phyloP scores from a whole-genome alignment of 2,888 invertebrate genomes.

The Andrena flavipes region DNA sequence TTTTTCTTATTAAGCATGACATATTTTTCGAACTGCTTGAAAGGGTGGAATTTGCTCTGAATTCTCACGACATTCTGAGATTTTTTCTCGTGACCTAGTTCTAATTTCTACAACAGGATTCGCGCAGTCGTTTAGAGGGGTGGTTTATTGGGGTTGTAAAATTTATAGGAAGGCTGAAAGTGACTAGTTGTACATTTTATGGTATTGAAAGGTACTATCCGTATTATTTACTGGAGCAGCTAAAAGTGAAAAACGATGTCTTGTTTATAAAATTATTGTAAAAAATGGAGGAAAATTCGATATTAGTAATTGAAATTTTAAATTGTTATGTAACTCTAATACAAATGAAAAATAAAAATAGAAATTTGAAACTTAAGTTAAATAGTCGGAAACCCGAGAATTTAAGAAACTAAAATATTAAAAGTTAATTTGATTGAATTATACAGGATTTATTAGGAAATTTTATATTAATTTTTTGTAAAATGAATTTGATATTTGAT shows the following conservation, averaged over 20 bases:
- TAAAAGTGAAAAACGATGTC: neutral
- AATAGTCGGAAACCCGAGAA: neutral
- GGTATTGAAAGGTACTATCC: neutral
- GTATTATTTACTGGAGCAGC: neutral
- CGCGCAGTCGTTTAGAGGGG: neutral
- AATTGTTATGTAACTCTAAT: neutral
- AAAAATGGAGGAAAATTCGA: neutral
- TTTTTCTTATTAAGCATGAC: no score
- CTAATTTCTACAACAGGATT: neutral
- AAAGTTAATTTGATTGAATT: no score
- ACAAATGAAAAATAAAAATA: neutral
- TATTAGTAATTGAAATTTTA: neutral
- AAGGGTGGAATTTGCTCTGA: no score
- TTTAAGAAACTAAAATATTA: neutral
- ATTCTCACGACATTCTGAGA: no score
- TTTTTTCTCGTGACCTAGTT: no score
- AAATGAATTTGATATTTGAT: no score
- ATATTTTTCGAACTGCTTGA: no score
- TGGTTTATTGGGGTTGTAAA: neutral
- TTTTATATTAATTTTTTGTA: no score
- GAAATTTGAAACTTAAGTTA: neutral
- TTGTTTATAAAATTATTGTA: neutral
- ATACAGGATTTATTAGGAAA: no score
- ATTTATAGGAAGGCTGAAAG: constrained; percentile 1
- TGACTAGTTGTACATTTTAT: neutral